Evolutionary conservation across 2,888 invertebrate genomes (phyloP), one percentile per base, ranked within the genome.

Genomic region (Scelioninae gen. 1): DNA sequence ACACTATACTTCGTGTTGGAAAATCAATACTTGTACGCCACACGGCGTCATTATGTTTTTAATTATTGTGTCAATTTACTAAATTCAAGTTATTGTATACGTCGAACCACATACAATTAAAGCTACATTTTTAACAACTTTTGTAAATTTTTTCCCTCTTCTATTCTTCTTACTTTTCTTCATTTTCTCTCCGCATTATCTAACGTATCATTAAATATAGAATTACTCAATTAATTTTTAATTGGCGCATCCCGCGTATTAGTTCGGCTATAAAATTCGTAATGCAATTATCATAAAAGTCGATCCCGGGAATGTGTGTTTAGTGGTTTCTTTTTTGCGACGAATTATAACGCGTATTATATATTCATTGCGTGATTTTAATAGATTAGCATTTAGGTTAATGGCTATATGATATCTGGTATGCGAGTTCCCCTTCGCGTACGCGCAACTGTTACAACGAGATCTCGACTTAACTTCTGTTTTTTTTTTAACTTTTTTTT

Each of bases 301-400:
- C 51, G 45, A 45, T 45, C 53, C 47, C 34, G 51, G 31, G 63
- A 79, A 79, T 58, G 65, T 66, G 65, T 72, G 69, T 55, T 78
- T 56, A 49, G 58, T 31, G 49, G 56, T 51, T 47, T 32, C 45
- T 68, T 74, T 80, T 74, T 71, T 69, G 71, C 71, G 65, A 71
- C 71, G 80, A 75, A 75, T 74, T 69, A 81, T 65, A 55, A 47
- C 72, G 16, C 74, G 43, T 68, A 82, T 79, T 79, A 75, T 71
- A 47, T 49, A 83, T 78, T 83, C 78, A 75, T 83, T 79, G 82
- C 82, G 82, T 78, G 78, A 79, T 83, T 83, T 83, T 83, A 76
- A 79, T 83, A 75, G 75, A 83, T 79, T 79, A 83, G 83, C 79
- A 83, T 83, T 79, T 78, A 60, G 78, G 78, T 83, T 79, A 83